These are phyloP conservation scores for Acanthornis magna DNA, from an alignment of 2,797 vertebrate genomes.

Conservation along the genomic window DNA sequence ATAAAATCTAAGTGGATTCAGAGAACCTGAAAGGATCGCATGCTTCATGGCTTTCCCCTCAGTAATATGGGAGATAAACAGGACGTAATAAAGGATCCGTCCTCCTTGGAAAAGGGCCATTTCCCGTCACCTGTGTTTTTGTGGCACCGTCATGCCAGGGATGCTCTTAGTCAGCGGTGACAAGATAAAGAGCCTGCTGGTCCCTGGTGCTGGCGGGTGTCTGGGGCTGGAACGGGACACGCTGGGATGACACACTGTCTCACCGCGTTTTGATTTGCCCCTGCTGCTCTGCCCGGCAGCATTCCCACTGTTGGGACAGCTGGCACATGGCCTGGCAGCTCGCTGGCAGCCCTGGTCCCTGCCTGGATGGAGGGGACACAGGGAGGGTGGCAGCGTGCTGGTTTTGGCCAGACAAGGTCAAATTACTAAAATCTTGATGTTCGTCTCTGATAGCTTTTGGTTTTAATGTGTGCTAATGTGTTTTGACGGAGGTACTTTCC, in stretches of 20 bases:
- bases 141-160: not conserved
- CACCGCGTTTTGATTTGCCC: not conserved
- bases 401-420: not conserved
- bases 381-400: not conserved
- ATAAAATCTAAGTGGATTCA: slow-evolving; percentile 60
- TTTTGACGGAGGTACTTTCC: not conserved
- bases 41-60: slow-evolving; percentile 33
- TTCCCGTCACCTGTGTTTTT: slow-evolving; percentile 28
- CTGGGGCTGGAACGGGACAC: not conserved
- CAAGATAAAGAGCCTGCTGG: not conserved
- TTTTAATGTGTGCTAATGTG: not conserved
- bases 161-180: slow-evolving; percentile 20
- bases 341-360: not conserved
- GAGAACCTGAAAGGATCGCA: slow-evolving; percentile 42
- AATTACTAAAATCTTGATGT: not conserved
- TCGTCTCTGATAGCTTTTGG: fast-evolving
- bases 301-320: not conserved
- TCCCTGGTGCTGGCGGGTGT: not conserved
- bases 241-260: not conserved
- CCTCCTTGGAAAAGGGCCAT: slow-evolving; percentile 32
- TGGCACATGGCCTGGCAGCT: fast-evolving
- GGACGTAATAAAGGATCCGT: not conserved
- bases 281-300: not conserved
- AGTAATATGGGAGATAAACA: slow-evolving; percentile 7
- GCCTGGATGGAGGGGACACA: fast-evolving